Evolutionary conservation across 53 echinoderm and acorn worm genomes (phyloP).

Genomic region (Holothuria scabra): DNA sequence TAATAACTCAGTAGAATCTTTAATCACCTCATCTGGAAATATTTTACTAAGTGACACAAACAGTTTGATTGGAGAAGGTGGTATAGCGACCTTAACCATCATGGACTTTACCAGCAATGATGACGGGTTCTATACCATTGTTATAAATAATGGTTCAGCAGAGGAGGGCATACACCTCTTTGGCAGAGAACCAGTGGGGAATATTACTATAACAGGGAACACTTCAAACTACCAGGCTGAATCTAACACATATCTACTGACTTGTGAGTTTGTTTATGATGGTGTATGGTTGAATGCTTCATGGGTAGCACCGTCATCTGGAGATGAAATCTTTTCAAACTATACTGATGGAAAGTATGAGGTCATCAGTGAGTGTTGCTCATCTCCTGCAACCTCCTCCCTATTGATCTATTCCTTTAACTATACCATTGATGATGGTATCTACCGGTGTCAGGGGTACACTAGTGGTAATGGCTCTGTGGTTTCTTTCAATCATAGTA

Average conservation of each 20-base stretch:
- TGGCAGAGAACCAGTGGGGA: neutral
- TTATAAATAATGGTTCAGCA: neutral
- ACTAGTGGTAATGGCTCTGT: constrained; percentile 19
- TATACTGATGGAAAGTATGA: neutral
- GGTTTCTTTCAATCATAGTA: no score
- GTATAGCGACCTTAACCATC: constrained; percentile 12
- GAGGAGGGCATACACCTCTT: no score
- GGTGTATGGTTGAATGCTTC: constrained; percentile 1
- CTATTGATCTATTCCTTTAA: constrained; percentile 23
- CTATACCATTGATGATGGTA: neutral
- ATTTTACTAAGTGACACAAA: neutral
- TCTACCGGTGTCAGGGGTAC: constrained; percentile 11
- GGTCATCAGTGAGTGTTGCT: neutral
- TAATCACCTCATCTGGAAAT: neutral
- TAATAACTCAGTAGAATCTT: neutral
- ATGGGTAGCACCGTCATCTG: neutral
- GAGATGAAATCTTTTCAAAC: neutral
- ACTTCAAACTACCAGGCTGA: neutral
- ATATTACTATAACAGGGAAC: neutral
- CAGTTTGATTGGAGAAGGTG: neutral
- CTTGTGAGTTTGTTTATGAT: constrained; percentile 19
- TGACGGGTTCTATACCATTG: neutral
- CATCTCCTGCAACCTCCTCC: neutral
- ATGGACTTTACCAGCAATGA: neutral
- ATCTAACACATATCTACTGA: neutral